Evolutionary conservation across 1,140 invertebrate genomes (phyloP).

Genomic region (Meloidogyne chitwoodi): DNA sequence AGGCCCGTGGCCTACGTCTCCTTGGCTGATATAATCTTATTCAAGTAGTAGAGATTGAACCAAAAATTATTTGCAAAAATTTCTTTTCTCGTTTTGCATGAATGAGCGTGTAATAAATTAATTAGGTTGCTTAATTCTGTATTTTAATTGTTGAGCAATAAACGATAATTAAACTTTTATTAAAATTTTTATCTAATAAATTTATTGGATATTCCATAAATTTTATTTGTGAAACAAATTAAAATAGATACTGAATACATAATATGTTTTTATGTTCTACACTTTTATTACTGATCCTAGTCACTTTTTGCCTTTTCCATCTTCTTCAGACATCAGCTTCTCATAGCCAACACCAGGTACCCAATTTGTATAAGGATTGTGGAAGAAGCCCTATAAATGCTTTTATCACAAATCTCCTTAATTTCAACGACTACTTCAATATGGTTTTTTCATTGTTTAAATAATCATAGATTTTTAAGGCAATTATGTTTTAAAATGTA

Average conservation of each 20-base stretch:
- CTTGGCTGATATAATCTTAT: background rate
- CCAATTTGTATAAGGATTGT: slow-evolving; percentile 31
- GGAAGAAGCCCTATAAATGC: slow-evolving; percentile 43
- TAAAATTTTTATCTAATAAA: too few relatives aligned
- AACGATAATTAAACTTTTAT: too few relatives aligned
- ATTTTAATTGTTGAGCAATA: too few relatives aligned
- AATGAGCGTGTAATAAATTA: background rate
- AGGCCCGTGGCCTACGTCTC: background rate
- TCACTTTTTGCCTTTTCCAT: background rate
- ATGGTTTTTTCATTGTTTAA: too few relatives aligned
- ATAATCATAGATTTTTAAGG: background rate
- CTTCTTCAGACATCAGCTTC: background rate
- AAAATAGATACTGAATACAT: background rate
- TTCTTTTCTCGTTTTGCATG: background rate
- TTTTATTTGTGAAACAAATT: background rate
- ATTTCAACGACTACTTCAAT: background rate
- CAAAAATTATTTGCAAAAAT: background rate
- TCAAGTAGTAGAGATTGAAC: too few relatives aligned
- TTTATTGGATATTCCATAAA: too few relatives aligned
- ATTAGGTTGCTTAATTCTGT: background rate
- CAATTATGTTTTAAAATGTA: slow-evolving; percentile 53
- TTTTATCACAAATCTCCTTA: background rate
- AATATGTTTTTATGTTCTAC: background rate
- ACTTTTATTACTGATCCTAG: background rate
- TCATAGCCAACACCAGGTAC: slow-evolving; percentile 46